Conservation (phyloP, 2,113 vertebrate genomes). For the Mustelus asterias region DNA sequence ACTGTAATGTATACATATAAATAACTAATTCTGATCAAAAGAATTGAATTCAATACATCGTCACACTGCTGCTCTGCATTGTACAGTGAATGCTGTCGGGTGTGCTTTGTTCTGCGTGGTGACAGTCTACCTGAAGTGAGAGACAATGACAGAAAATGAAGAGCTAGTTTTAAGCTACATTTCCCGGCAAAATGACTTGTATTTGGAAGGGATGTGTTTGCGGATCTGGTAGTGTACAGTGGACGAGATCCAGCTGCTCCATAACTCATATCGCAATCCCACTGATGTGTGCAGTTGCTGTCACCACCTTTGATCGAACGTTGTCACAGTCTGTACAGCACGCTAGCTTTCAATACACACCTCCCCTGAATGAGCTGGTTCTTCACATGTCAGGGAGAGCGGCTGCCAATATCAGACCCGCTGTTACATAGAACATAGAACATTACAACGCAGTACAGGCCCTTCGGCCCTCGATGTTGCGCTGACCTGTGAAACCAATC, state of each 20-base stretch:
- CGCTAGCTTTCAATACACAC: not conserved
- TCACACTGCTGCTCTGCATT: not conserved
- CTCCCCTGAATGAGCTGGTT: not conserved
- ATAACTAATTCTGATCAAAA: not conserved
- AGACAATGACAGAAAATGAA: not conserved
- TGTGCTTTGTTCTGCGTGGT: not conserved
- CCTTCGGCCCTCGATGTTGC: too few relatives aligned
- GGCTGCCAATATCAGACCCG: not conserved
- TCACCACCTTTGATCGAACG: not conserved
- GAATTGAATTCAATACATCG: not conserved
- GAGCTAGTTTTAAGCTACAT: not conserved
- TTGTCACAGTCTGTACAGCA: not conserved
- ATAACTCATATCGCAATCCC: not conserved
- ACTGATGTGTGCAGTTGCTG: not conserved
- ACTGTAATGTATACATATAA: not conserved
- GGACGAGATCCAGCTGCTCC: constrained; percentile 13
- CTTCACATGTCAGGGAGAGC: not conserved
- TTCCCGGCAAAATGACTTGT: not conserved
- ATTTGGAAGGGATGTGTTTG: not conserved
- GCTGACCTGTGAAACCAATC: too few relatives aligned
- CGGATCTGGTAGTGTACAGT: not conserved
- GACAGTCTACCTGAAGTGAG: not conserved
- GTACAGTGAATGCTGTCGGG: too few relatives aligned
- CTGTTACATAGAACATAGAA: too few relatives aligned
- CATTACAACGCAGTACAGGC: too few relatives aligned